Conservation (phyloP, 1,140 invertebrate species). For the Drosophila bipectinata region DNA sequence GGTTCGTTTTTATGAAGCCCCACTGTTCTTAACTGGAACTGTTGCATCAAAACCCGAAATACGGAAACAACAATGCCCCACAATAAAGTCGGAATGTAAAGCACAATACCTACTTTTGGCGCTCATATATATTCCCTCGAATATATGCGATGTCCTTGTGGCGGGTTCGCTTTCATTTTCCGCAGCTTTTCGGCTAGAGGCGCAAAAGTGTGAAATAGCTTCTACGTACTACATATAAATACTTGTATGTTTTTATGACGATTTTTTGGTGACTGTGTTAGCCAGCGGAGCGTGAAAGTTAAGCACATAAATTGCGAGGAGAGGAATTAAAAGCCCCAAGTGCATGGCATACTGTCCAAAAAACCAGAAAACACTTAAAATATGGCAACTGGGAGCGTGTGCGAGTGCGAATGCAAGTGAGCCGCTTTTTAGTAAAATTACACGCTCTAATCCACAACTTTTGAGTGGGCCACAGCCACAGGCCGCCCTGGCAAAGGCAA, state of each 20-base stretch:
- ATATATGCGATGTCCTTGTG: slow-evolving; percentile 57
- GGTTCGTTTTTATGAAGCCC: neutral
- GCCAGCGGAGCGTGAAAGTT: slow-evolving; percentile 72
- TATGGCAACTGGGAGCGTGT: slow-evolving; percentile 39
- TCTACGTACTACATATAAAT: neutral
- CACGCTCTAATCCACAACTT: slow-evolving; percentile 79
- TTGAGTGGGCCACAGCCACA: slow-evolving; percentile 49
- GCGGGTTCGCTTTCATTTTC: slow-evolving; percentile 70
- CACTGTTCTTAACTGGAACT: slow-evolving; percentile 35
- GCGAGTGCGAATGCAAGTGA: slow-evolving; percentile 7
- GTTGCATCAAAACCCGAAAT: slow-evolving; percentile 50
- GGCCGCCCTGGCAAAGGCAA: neutral
- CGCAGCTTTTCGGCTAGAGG: slow-evolving; percentile 54
- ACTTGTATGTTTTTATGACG: slow-evolving; percentile 64
- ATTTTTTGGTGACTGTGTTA: slow-evolving; percentile 55
- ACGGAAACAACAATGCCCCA: slow-evolving; percentile 26
- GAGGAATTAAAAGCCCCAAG: slow-evolving; percentile 66
- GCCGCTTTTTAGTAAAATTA: slow-evolving; percentile 72
- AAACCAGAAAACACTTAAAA: slow-evolving; percentile 66
- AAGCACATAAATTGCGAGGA: slow-evolving; percentile 73
- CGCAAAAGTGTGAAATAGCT: slow-evolving; percentile 76
- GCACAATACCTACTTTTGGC: slow-evolving; percentile 77
- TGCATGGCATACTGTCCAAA: slow-evolving; percentile 55
- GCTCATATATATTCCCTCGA: slow-evolving; percentile 80
- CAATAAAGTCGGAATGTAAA: slow-evolving; percentile 67